Evolutionary conservation across 1,140 invertebrate species (phyloP), one percentile per base, ranked within the genome.

Genomic region (Portunus trituberculatus): DNA sequence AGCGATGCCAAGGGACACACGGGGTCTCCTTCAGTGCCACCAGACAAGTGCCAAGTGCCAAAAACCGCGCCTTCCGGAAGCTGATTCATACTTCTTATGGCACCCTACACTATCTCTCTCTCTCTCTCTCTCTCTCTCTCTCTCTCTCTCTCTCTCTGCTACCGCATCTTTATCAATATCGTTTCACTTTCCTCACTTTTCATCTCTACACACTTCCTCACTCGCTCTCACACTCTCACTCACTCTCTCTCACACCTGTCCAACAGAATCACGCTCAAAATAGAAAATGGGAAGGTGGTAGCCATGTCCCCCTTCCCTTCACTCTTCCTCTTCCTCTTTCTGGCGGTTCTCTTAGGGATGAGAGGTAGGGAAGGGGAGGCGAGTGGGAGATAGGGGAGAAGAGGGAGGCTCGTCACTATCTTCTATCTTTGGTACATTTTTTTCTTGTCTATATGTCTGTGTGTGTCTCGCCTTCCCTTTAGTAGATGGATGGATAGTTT

Each of bases 31-130:
- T 76, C 67, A 76, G 67, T n/a, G 67, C 20, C 25, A n/a, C 67
- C 67, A 76, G 67, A n/a, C 20, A 76, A 76, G 20, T 59, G 52
- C 52, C 52, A 59, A 59, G 52, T n/a, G 67, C 52, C 52, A 76
- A n/a, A 76, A n/a, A 76, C 67, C 67, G 10, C 67, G 67, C 67
- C 67, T 76, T 76, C 67, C 67, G 67, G 52, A 76, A 76, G 67
- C 67, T 76, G 67, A 76, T 76, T 76, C 67, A 76, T 76, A 25
- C n/a, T n/a, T 76, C 67, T 76, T 59, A 59, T 59, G 52, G 52
- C 52, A 59, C 67, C 67, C 67, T n/a, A 12, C 6, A 7, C 1
- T n/a, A 25, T n/a, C 67, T n/a, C n/a, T 76, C 67, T 76, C 67
- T 76, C 67, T 76, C 67, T 76, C 67, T 76, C 20, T n/a, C 67